Percentiles rank a stretch among this genome's conserved stretches.
phyloP scores from a whole-genome alignment of 2,113 vertebrate species.

The Trematomus loennbergii region DNA sequence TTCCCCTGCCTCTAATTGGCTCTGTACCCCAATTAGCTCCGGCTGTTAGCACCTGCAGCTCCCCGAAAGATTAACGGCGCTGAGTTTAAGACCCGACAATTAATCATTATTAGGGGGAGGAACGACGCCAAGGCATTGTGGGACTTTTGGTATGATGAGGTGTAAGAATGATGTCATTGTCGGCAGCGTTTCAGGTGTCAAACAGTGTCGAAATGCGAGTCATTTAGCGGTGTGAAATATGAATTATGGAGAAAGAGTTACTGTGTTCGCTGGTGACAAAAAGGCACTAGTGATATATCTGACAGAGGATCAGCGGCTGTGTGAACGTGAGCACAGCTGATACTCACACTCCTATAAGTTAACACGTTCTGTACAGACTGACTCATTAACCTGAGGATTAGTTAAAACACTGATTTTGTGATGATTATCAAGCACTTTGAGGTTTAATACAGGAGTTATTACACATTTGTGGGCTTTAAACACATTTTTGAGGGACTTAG shows the following conservation, averaged over 20 bases:
- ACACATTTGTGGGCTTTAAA: too few species aligned
- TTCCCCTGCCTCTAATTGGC: conserved; percentile 71
- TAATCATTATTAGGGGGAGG: conserved; percentile 60
- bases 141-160: conserved; percentile 54
- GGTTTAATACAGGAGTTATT: too few species aligned
- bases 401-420: not conserved
- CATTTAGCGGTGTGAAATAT: conserved; percentile 72
- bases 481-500: too few species aligned
- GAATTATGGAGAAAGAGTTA: conserved; percentile 54
- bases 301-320: conserved; percentile 40
- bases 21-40: conserved; percentile 70
- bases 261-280: conserved; percentile 46
- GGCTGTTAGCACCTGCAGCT: conserved; percentile 77
- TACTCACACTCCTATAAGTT: not conserved
- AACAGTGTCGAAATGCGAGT: conserved; percentile 63
- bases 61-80: conserved; percentile 43
- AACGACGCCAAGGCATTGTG: conserved; percentile 37
- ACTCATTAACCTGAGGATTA: conserved; percentile 14
- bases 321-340: conserved; percentile 38
- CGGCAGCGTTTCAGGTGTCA: conserved; percentile 66
- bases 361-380: not conserved
- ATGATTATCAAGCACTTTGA: not conserved
- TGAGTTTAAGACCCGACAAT: conserved; percentile 57
- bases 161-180: conserved; percentile 66
- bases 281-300: conserved; percentile 44